Percentiles rank a stretch among this genome's conserved stretches.
These are phyloP conservation scores for Pteronura brasiliensis DNA, from an alignment of 2,113 vertebrate species.

Conservation along the genomic window DNA sequence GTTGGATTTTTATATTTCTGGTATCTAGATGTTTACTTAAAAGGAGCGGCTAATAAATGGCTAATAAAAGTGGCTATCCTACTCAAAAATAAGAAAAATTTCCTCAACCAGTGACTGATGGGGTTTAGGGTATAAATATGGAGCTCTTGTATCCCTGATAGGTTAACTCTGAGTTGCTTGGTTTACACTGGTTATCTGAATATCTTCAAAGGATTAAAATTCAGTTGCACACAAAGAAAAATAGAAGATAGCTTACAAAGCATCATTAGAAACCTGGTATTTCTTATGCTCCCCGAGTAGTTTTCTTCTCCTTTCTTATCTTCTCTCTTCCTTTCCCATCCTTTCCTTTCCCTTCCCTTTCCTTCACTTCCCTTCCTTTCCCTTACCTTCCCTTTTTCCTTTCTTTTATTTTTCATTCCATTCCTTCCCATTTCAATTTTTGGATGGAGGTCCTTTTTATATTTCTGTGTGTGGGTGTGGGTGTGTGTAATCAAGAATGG, in stretches of 20 bases:
- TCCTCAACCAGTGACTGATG: neutral
- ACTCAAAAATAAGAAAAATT: too few relatives aligned
- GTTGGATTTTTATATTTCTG: neutral
- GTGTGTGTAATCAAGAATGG: neutral
- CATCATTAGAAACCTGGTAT: neutral
- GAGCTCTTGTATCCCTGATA: neutral
- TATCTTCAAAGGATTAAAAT: neutral
- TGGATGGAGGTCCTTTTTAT: neutral
- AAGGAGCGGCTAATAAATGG: neutral
- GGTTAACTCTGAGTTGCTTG: neutral
- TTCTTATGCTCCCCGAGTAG: too few relatives aligned
- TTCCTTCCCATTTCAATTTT: neutral
- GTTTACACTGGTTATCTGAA: neutral
- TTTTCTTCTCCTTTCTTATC: rapidly evolving
- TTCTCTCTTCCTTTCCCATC: too few relatives aligned
- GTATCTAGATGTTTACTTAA: neutral
- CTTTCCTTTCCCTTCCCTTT: too few relatives aligned
- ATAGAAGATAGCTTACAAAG: neutral
- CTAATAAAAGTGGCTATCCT: neutral
- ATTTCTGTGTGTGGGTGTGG: neutral
- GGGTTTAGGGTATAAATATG: neutral
- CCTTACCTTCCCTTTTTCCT: neutral
- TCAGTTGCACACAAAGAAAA: neutral
- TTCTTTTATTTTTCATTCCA: too few relatives aligned
- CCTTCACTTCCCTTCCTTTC: rapidly evolving